Base-by-base conservation (phyloP, 2,888 invertebrate species). In the Conomelus anceps region DNA sequence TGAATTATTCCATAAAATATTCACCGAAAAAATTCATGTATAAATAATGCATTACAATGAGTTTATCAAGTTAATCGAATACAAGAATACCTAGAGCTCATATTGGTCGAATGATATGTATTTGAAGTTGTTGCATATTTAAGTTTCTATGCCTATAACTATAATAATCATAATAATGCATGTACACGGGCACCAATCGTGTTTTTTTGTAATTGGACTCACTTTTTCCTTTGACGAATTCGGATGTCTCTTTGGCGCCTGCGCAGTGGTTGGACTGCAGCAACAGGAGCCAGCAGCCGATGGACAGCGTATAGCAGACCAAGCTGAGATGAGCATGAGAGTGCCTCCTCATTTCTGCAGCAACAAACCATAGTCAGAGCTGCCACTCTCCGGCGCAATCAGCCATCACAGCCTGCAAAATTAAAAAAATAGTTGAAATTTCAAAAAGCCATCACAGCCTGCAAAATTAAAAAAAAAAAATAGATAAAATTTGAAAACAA, bases 171-270 rank as follows among this genome's bases (percentile, higher is more conserved):
- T 34, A 11, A 34, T 17, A 9, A 1, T 34, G 34, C 17, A 22
- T 9, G 17, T 17, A 84, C 84, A 22, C 22, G 24, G 1, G n/a
- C 23, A 23, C 85, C 22, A 23, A 86, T 6, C 29, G 9, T 23
- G 23, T 84, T 23, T 23, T 63, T 84, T 85, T 17, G 92, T 91
- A 92, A 91, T 20, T 26, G 22, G 91, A 95, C 96, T 96, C 95
- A 96, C 96, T 96, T 94, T 96, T 96, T 93, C 96, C 96, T 93
- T 96, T 96, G 93, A 96, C 96, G 93, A 96, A 96, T 93, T 96
- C 96, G 92, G 96, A 96, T 85, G 90, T 91, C 89, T 91, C 91
- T 87, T 88, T 87, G 29, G 89, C 63, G 13, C 63, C 3, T 63
- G 63, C n/a, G n/a, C 63, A 9, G 63, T n/a, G 7, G 63, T n/a